Base-by-base conservation (phyloP, 2,888 invertebrate species). In the Drosophila trichaetosa region DNA sequence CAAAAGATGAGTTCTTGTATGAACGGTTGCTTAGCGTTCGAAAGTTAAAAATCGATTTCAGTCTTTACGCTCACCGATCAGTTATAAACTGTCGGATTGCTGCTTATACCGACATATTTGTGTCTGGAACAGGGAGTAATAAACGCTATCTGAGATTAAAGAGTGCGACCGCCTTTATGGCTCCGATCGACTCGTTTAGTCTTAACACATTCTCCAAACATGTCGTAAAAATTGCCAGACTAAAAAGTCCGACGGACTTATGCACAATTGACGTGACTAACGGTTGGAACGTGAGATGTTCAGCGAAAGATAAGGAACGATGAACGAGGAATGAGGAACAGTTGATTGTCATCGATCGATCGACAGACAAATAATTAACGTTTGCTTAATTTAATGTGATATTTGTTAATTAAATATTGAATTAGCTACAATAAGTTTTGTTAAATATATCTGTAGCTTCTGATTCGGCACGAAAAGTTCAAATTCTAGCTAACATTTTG, bases 201-300 rank as follows among this genome's bases (percentile, higher is more conserved):
- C 10, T 18, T 10, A 40, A 48, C 40, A 29, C 48, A 42, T n/a
- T 53, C 24, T 62, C 40, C 65, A 57, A 66, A 53, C 27, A 57
- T 8, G 33, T 67, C 71, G 76, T 69, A 69, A 79, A 82, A 82
- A 46, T 21, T 40, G 56, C 51, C 58, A 73, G 68, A 59, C 68
- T 53, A 34, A 74, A 64, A 65, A 49, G 64, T 62, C 48, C 21
- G 56, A 53, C 57, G 69, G 64, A 73, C 77, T 80, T 77, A 77
- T 80, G 80, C 77, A 68, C 86, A 63, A 69, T 77, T 83, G 80
- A 83, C 89, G 89, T 83, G 89, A 88, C 77, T 83, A 51, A 46
- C 49, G 61, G 24, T 40, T 38, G 49, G 40, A 58, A 51, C 61
- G 46, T 61, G 72, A 42, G 42, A 49, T 24, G 31, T 42, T 33